Conservation (phyloP, 2,113 vertebrate genomes). For the Trematomus loennbergii region DNA sequence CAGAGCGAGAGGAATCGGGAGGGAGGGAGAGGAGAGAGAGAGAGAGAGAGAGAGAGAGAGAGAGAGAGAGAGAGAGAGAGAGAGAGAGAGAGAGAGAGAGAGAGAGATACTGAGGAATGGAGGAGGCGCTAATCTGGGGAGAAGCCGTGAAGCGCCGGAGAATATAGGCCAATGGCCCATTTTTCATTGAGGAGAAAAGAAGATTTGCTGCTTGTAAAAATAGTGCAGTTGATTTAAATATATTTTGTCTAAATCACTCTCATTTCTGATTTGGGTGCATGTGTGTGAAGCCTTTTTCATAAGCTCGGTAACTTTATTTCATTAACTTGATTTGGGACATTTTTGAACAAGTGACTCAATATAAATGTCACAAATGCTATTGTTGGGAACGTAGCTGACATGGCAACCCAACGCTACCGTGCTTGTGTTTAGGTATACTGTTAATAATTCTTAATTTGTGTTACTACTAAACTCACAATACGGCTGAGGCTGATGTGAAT, state of each 20-base stretch:
- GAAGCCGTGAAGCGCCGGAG: conserved; percentile 59
- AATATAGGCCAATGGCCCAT: conserved; percentile 81
- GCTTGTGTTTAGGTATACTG: no score
- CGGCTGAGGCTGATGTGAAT: no score
- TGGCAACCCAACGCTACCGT: no score
- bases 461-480: no score
- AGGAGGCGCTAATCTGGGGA: conserved; percentile 72
- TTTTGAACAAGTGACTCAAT: background rate
- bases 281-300: background rate
- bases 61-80: conserved; percentile 18
- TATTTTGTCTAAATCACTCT: background rate
- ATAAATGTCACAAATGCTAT: background rate
- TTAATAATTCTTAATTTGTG: no score
- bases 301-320: background rate
- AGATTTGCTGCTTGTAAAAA: conserved; percentile 73
- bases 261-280: background rate
- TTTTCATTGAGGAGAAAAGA: conserved; percentile 73
- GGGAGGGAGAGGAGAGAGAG: conserved; percentile 37
- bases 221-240: conserved; percentile 58
- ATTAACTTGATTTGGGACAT: background rate
- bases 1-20: conserved; percentile 47
- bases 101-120: conserved; percentile 29
- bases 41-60: conserved; percentile 17
- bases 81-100: conserved; percentile 55
- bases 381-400: background rate